Evolutionary conservation across 2,888 invertebrate genomes (phyloP).

Genomic region (Drosophila conformis): DNA sequence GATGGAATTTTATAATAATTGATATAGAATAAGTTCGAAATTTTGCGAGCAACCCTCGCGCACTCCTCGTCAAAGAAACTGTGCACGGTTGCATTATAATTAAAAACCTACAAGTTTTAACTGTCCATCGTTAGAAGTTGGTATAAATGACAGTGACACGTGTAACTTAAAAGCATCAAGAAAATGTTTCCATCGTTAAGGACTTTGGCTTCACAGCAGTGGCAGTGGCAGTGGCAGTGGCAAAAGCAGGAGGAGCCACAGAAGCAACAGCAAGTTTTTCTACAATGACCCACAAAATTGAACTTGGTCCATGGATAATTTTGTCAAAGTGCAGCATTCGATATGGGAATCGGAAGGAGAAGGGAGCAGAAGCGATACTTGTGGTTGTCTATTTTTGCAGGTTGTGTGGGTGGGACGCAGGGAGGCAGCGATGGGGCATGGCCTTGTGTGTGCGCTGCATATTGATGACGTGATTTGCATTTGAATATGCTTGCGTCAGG

Average conservation of each 20-base stretch:
- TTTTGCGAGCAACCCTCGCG: conserved; percentile 10
- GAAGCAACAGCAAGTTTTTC: conserved; percentile 4
- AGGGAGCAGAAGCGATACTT: conserved; percentile 14
- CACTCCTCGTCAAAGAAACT: conserved; percentile 3
- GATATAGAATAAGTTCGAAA: accelerated
- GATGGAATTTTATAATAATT: background rate
- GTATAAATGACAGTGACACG: conserved; percentile 59
- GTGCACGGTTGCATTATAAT: conserved; percentile 59
- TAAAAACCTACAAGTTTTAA: conserved; percentile 65
- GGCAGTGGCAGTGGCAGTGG: background rate
- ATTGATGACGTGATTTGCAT: conserved; percentile 82
- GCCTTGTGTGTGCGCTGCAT: conserved; percentile 60
- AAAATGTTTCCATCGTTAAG: conserved; percentile 37
- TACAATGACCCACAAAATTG: conserved; percentile 61
- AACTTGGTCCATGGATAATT: conserved; percentile 67
- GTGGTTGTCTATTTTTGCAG: background rate
- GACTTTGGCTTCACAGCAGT: conserved; percentile 17
- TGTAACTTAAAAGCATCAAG: conserved; percentile 45
- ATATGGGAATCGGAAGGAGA: conserved; percentile 34
- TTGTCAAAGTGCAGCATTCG: conserved; percentile 71
- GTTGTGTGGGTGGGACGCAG: conserved; percentile 5
- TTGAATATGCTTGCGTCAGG: conserved; percentile 72
- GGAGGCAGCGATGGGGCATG: background rate
- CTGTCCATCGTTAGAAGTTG: conserved; percentile 57
- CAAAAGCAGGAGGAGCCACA: no score